These are phyloP conservation scores for Alentia gelatinosa DNA, from an alignment of 2,888 invertebrate species.

Conservation along the genomic window DNA sequence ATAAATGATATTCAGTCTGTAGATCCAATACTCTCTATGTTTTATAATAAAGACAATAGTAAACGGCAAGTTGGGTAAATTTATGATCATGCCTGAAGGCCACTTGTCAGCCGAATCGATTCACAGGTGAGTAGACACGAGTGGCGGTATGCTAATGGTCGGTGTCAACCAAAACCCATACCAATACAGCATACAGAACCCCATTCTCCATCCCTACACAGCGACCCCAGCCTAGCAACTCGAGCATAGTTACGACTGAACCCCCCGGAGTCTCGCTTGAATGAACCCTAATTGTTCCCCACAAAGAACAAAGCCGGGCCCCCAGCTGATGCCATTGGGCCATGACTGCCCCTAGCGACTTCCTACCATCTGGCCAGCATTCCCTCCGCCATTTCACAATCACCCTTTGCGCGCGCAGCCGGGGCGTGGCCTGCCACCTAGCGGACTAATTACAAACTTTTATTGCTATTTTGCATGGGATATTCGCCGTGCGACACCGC, in stretches of 20 bases:
- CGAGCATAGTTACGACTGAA: too few species aligned
- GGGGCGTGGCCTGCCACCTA: slow-evolving; percentile 10
- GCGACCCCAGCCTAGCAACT: too few species aligned
- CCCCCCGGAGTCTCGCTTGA: not conserved
- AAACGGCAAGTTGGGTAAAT: too few species aligned
- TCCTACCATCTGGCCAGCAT: not conserved
- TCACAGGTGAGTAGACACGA: too few species aligned
- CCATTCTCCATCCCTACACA: too few species aligned
- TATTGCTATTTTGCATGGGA: slow-evolving; percentile 53
- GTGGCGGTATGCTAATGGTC: too few species aligned
- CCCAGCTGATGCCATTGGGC: slow-evolving; percentile 12
- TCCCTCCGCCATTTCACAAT: not conserved
- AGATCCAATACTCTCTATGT: too few species aligned
- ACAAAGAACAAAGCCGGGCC: slow-evolving; percentile 8
- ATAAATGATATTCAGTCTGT: too few species aligned
- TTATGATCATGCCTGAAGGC: too few species aligned
- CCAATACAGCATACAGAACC: not conserved
- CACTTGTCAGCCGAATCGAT: too few species aligned
- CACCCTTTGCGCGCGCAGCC: not conserved
- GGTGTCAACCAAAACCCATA: not conserved
- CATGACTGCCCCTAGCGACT: not conserved
- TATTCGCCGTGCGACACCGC: slow-evolving; percentile 16
- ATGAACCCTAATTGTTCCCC: slow-evolving; percentile 13
- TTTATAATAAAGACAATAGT: too few species aligned
- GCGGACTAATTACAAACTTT: slow-evolving; percentile 35